Evolutionary conservation across 1,140 invertebrate species (phyloP).

Genomic region (Alviniconcha marisindica): DNA sequence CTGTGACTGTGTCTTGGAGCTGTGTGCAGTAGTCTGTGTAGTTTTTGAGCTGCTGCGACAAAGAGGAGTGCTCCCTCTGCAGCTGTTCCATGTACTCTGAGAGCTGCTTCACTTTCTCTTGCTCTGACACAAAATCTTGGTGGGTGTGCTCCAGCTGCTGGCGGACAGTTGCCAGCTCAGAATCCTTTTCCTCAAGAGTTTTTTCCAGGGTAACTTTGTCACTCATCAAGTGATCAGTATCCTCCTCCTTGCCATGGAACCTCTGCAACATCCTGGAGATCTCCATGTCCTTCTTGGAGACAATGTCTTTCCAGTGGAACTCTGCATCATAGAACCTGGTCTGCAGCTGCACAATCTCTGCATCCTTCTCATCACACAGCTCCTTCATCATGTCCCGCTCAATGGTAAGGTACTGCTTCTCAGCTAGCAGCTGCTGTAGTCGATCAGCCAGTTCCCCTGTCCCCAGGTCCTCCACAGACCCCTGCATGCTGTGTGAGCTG

Average conservation of each 20-base stretch:
- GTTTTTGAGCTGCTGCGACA: conserved; percentile 31
- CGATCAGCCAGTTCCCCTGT: background rate
- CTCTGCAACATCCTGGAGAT: conserved; percentile 9
- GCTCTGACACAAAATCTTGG: conserved; percentile 7
- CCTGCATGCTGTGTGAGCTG: background rate
- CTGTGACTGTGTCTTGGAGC: conserved; percentile 24
- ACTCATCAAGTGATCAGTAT: conserved; percentile 9
- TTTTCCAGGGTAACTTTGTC: conserved; percentile 41
- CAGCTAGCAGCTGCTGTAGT: conserved; percentile 34
- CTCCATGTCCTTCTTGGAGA: conserved; percentile 32
- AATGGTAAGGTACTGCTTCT: conserved; percentile 43
- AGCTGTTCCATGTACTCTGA: conserved; percentile 34
- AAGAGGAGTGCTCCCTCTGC: background rate
- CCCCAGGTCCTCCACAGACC: background rate
- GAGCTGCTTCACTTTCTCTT: conserved; percentile 16
- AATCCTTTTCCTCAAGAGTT: conserved; percentile 33
- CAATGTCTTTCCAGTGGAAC: conserved; percentile 40
- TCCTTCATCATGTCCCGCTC: conserved; percentile 49
- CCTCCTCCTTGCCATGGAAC: conserved; percentile 29
- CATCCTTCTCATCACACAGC: conserved; percentile 48
- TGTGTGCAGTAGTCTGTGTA: conserved; percentile 11
- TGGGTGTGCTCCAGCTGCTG: conserved; percentile 33
- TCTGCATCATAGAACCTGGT: conserved; percentile 50
- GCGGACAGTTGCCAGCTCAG: conserved; percentile 38
- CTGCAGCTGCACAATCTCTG: conserved; percentile 51